Evolutionary conservation across 23 tunicate genomes (phyloP), one percentile per base, ranked within the genome.

Genomic region (Halocynthia roretzi): DNA sequence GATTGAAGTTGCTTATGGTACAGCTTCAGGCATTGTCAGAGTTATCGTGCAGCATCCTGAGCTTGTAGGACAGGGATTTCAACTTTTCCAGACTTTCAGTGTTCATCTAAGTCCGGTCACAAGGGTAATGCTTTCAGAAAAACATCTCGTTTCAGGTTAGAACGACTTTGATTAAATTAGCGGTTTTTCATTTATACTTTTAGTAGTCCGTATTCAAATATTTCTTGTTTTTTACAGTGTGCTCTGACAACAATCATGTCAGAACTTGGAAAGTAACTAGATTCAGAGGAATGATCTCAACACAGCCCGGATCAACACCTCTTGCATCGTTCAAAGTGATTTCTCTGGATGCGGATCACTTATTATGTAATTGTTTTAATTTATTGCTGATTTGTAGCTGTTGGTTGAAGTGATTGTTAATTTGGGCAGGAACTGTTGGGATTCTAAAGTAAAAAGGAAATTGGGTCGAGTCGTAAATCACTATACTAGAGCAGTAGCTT

Each of bases 31-130:
- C 18, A 51, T 87, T 10, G 99, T 94, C 7, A 75, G 99, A 44
- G 99, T 94, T 23, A 80, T 94, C 11, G 99, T 94, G 51, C 99
- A 94, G 71, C 94, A 88, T 56, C 99, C 99, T 10, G 99, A 87
- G 78, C 84, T 87, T 9, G 94, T 87, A n/a, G 94, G 91, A 6
- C 94, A 87, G 64, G 99, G 99, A 10, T 84, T 94, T 76, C 99
- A 94, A 73, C 87, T 94, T 56, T 94, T 94, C 54, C 99, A 94
- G 77, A 94, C 94, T 9, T 94, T 87, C 77, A 87, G 90, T 52
- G 99, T 94, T 51, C 99, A 94, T 54, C 50, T 95, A 19, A 80
- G 84, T 67, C 89, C 95, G 10, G 94, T 94, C 50, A 75, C 77
- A 9, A 87, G 77, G 72, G 95, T 94, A 7, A 82, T 85, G 87